Evolutionary conservation across 2,888 invertebrate genomes (phyloP).

Genomic region (Idaea aversata): DNA sequence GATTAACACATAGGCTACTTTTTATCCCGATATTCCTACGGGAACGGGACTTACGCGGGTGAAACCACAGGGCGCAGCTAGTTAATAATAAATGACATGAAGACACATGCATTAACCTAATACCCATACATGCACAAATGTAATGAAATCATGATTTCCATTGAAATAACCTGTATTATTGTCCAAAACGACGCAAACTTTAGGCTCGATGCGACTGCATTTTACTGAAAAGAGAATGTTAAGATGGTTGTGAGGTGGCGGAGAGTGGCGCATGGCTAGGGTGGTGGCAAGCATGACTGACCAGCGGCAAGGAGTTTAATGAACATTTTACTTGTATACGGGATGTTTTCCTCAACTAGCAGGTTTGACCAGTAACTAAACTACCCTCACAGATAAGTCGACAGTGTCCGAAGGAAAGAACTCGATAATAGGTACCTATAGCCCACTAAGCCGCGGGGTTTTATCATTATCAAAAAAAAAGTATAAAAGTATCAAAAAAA

Average conservation of each 20-base stretch:
- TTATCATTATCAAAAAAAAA: too few species aligned
- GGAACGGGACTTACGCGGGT: too few species aligned
- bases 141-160: conserved; percentile 27
- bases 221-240: conserved; percentile 59
- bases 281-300: conserved; percentile 39
- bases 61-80: background rate
- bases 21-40: too few species aligned
- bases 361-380: too few species aligned
- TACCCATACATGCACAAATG: conserved; percentile 38
- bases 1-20: too few species aligned
- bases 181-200: conserved; percentile 57
- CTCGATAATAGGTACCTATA: too few species aligned
- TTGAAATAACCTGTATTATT: conserved; percentile 52
- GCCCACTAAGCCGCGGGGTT: too few species aligned
- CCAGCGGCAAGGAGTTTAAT: conserved; percentile 25
- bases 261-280: conserved; percentile 27
- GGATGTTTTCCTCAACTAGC: conserved; percentile 5
- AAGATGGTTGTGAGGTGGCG: conserved; percentile 44
- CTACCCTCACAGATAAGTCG: too few species aligned
- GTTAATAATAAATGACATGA: background rate
- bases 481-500: too few species aligned
- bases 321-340: conserved; percentile 11
- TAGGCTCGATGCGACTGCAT: conserved; percentile 56
- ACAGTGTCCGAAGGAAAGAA: too few species aligned
- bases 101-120: conserved; percentile 41